A percentile compares a stretch with the other conserved stretches of the same genome.
phyloP scores from a whole-genome alignment of 2,888 invertebrate genomes.

The Zele albiditarsus region DNA sequence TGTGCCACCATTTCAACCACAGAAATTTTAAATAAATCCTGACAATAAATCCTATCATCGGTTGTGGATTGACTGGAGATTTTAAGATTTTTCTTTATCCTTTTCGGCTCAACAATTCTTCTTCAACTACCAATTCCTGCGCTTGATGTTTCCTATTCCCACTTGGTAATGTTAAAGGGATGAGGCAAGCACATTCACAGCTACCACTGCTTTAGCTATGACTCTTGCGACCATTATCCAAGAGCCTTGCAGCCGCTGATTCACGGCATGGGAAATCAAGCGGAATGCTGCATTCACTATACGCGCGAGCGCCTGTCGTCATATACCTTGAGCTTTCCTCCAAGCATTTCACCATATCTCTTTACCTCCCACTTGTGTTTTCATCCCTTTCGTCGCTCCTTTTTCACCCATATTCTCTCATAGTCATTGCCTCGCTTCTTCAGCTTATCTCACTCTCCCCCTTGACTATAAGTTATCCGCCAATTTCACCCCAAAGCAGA shows the following conservation, averaged over 20 bases:
- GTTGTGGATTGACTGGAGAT: slow-evolving; percentile 29
- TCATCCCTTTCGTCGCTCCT: slow-evolving; percentile 24
- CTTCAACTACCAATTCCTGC: slow-evolving; percentile 9
- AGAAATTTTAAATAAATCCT: slow-evolving; percentile 27
- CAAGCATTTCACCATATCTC: slow-evolving; percentile 23
- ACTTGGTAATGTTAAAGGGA: neutral
- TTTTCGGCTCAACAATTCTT: slow-evolving; percentile 12
- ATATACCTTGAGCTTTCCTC: slow-evolving; percentile 20
- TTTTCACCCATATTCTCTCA: slow-evolving; percentile 22
- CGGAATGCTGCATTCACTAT: slow-evolving; percentile 45
- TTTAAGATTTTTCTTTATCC: slow-evolving; percentile 31
- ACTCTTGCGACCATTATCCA: slow-evolving; percentile 36
- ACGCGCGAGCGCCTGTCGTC: slow-evolving; percentile 29
- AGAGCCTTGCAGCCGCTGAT: slow-evolving; percentile 43
- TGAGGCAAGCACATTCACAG: neutral
- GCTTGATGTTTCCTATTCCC: slow-evolving; percentile 9
- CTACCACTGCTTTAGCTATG: slow-evolving; percentile 6
- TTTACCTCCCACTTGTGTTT: slow-evolving; percentile 26
- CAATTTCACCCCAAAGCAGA: slow-evolving; percentile 47
- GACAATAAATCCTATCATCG: slow-evolving; percentile 36
- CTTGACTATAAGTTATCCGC: slow-evolving; percentile 53
- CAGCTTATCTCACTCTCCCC: slow-evolving; percentile 48
- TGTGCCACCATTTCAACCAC: neutral
- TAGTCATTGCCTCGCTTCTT: slow-evolving; percentile 13
- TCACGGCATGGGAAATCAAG: slow-evolving; percentile 53